These are phyloP conservation scores for Botia almorhae DNA, from an alignment of 2,797 vertebrate species.

Conservation along the genomic window DNA sequence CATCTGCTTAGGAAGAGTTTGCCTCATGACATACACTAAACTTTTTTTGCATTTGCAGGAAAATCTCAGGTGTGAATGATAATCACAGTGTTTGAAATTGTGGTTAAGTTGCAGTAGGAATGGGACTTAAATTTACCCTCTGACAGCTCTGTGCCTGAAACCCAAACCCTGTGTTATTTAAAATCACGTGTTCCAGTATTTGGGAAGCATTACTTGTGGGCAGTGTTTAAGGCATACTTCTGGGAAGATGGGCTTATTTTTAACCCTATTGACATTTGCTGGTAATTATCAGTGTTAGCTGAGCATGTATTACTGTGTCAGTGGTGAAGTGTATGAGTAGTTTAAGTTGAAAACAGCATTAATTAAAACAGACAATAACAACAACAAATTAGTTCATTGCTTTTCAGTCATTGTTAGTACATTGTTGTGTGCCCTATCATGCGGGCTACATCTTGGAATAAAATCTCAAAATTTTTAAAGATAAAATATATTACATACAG, in stretches of 20 bases:
- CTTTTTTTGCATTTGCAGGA: neutral
- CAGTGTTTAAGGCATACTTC: constrained; percentile 65
- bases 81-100: constrained; percentile 21
- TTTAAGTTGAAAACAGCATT: neutral
- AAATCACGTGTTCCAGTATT: constrained; percentile 11
- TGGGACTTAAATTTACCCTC: neutral
- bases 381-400: no score
- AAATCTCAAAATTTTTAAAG: no score
- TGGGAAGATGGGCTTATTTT: constrained; percentile 62
- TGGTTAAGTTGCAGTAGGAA: constrained; percentile 34
- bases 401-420: no score
- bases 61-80: constrained; percentile 26
- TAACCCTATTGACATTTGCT: neutral
- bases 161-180: constrained; percentile 17
- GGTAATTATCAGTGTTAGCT: neutral
- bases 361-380: no score
- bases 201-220: constrained; percentile 73
- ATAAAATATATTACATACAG: no score
- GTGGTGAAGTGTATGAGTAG: neutral
- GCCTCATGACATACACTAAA: neutral
- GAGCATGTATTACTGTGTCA: neutral
- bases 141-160: constrained; percentile 3
- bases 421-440: no score
- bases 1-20: constrained; percentile 17
- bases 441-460: no score